Conservation (phyloP, 23 tunicate species). For the Phallusia fumigata region DNA sequence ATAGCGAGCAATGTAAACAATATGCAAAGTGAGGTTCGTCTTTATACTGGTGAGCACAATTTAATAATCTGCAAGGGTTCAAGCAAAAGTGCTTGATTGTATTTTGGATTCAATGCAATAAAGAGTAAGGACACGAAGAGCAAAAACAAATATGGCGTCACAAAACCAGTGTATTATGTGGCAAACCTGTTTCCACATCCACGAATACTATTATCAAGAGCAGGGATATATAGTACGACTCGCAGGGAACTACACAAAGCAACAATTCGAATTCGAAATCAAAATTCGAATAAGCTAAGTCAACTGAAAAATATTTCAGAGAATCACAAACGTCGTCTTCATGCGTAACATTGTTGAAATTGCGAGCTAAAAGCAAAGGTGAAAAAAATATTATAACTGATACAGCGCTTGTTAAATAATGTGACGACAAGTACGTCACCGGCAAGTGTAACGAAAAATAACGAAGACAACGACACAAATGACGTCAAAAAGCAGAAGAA, state of each 20-base stretch:
- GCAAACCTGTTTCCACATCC: too few species aligned
- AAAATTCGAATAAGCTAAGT: too few species aligned
- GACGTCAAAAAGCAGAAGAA: neutral
- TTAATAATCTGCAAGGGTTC: neutral
- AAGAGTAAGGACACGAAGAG: slow-evolving; percentile 2
- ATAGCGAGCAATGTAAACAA: neutral
- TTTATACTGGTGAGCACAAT: neutral
- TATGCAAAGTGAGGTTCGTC: neutral
- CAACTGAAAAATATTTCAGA: neutral
- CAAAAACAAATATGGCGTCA: slow-evolving; percentile 7
- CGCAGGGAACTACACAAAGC: too few species aligned
- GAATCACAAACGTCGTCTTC: neutral
- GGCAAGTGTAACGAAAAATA: neutral
- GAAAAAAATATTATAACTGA: neutral
- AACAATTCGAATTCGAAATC: too few species aligned
- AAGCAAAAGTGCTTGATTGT: neutral
- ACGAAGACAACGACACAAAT: neutral
- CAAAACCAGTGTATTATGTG: neutral
- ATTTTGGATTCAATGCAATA: neutral
- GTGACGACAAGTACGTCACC: slow-evolving; percentile 9
- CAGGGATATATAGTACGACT: neutral
- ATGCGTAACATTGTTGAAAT: slow-evolving; percentile 2
- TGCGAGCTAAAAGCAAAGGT: neutral
- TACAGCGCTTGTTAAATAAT: slow-evolving; percentile 10
- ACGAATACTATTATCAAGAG: neutral